Base-by-base conservation (phyloP, 2,797 vertebrate genomes). In the Pseudochromis fuscus region DNA sequence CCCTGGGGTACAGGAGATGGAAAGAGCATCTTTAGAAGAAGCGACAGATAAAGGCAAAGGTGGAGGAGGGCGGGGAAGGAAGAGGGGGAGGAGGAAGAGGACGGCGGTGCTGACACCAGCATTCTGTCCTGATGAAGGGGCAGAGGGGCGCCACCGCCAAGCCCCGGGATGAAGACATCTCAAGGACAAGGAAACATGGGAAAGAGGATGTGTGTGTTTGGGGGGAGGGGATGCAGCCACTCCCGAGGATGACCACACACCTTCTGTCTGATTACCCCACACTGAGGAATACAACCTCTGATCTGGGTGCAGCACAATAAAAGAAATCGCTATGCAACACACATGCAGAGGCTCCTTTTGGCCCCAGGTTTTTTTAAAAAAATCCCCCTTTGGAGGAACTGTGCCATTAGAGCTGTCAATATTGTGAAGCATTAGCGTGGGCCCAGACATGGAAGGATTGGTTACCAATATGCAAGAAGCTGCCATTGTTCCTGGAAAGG, bases 141-240 rank as follows among this genome's bases (percentile, higher is more conserved):
- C 78, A 70, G 83, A 76, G 82, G 68, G 84, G 80, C 8, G 42
- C 79, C 59, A 44, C 58, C 35, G 27, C 67, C 71, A n/a, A 75
- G 75, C 42, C 42, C 19, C 1, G 57, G 64, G 87, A 95, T 93
- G 92, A 95, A 95, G 94, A 94, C 88, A 42, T 94, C 94, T 95
- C 94, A 96, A 96, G 95, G 94, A 93, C 94, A 88, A 67, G 67
- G 64, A 62, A 42, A 50, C 77, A 40, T 45, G 69, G 50, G 42
- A 40, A 64, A 81, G 38, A 63, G 67, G 50, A 67, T 0, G 31
- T 30, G 37, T 12, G 28, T 10, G 13, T 25, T 4, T 25, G 11
- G 13, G 42, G 4, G 42, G 38, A 4, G 10, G n/a, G 12, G 38
- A 76, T 31, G 35, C 66, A 40, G 53, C 45, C 42, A 19, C 84